These are phyloP conservation scores for Cacatua alba DNA, from an alignment of 2,113 vertebrate species.

Conservation along the genomic window DNA sequence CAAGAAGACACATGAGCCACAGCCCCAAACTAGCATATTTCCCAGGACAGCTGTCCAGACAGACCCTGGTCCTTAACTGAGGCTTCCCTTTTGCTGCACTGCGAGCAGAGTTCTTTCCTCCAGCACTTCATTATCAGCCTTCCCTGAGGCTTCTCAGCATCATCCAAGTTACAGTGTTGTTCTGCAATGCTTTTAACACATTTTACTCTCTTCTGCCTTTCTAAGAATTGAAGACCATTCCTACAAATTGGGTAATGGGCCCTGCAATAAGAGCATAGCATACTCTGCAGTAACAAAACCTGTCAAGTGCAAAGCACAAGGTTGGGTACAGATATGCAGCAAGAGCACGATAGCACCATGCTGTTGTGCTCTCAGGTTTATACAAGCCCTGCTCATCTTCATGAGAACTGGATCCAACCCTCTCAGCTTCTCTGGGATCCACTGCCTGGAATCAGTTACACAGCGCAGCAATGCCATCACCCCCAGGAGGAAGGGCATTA, in stretches of 20 bases:
- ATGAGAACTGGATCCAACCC: background rate
- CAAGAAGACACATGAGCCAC: background rate
- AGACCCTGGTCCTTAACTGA: background rate
- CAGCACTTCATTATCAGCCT: background rate
- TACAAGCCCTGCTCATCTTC: background rate
- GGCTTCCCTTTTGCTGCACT: background rate
- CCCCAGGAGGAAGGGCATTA: background rate
- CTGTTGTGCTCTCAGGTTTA: background rate
- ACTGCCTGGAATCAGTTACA: background rate
- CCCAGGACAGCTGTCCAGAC: background rate
- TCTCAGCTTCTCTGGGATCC: background rate
- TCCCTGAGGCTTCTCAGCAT: background rate
- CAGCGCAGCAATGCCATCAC: accelerated
- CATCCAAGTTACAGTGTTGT: background rate
- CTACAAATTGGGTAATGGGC: background rate
- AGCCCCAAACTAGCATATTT: background rate
- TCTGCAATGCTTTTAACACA: background rate
- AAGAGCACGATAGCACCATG: background rate
- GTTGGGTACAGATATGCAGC: background rate
- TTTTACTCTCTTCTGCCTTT: background rate
- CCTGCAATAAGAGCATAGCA: background rate
- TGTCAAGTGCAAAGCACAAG: background rate
- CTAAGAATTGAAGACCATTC: background rate
- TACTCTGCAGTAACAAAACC: background rate
- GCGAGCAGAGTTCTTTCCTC: background rate